These are phyloP conservation scores for Cosmia trapezina DNA, from an alignment of 2,888 invertebrate species.

Conservation along the genomic window DNA sequence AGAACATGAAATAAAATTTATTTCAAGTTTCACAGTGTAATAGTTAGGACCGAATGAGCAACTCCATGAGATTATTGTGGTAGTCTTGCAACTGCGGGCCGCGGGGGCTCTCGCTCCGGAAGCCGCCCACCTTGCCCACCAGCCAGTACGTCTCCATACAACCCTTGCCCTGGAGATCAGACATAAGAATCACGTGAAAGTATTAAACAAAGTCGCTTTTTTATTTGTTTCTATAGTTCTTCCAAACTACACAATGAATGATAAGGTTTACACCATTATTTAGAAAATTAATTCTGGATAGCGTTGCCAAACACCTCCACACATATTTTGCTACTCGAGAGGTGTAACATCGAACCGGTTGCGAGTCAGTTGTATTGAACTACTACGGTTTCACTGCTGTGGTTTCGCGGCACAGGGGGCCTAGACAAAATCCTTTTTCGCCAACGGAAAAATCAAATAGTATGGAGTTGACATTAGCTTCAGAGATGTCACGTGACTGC, in stretches of 20 bases:
- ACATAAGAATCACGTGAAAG: not conserved
- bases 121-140: slow-evolving; percentile 80
- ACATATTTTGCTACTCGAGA: no score
- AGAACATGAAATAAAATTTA: slow-evolving; percentile 64
- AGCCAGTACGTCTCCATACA: slow-evolving; percentile 90
- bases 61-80: slow-evolving; percentile 82
- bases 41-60: slow-evolving; percentile 77
- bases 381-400: no score
- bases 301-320: no score
- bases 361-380: no score
- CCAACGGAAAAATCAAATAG: no score
- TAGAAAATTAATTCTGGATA: not conserved
- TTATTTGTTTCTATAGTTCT: not conserved
- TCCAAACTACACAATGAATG: not conserved
- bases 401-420: no score
- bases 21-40: slow-evolving; percentile 45
- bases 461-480: no score
- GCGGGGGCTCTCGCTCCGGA: slow-evolving; percentile 76
- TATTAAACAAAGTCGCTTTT: not conserved
- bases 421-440: no score
- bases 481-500: no score
- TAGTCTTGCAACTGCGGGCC: slow-evolving; percentile 81
- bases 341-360: no score
- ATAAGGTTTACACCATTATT: not conserved
- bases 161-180: slow-evolving; percentile 88